These are phyloP conservation scores for Mesochorus sp. DNA, from an alignment of 2,888 invertebrate species.

Conservation along the genomic window DNA sequence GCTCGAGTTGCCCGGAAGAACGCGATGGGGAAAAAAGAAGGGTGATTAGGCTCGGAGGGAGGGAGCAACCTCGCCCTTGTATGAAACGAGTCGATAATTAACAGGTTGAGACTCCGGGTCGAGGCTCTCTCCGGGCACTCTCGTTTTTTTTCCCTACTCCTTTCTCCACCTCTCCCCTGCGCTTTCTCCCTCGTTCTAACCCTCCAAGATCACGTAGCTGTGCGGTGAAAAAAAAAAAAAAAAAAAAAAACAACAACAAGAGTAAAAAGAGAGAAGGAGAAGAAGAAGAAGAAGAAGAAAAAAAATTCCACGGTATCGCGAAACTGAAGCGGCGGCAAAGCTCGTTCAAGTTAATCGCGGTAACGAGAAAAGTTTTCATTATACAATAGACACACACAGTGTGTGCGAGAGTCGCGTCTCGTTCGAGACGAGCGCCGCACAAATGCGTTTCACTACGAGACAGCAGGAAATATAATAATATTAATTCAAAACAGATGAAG, in stretches of 20 bases:
- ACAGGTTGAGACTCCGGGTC: conserved; percentile 70
- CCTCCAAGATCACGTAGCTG: conserved; percentile 37
- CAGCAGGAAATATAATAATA: too few relatives aligned
- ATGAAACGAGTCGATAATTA: conserved; percentile 80
- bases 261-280: too few relatives aligned
- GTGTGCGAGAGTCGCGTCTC: neutral
- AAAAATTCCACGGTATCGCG: conserved; percentile 9
- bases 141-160: conserved; percentile 23
- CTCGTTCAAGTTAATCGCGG: conserved; percentile 45
- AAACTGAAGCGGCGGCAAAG: conserved; percentile 14
- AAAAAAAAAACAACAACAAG: neutral
- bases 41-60: conserved; percentile 75
- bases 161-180: conserved; percentile 41
- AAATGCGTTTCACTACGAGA: too few relatives aligned
- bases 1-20: conserved; percentile 46
- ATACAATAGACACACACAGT: too few relatives aligned
- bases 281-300: neutral
- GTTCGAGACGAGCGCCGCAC: conserved; percentile 9
- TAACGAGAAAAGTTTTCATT: conserved; percentile 58
- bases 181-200: conserved; percentile 48
- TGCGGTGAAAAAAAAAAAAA: neutral
- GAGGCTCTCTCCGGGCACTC: conserved; percentile 51
- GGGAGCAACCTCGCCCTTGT: conserved; percentile 59
- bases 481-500: too few relatives aligned
- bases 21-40: conserved; percentile 72